A percentile compares a stretch with the other conserved stretches of the same genome.
phyloP scores from a whole-genome alignment of 2,797 vertebrate genomes.

The Cyprinella venusta region DNA sequence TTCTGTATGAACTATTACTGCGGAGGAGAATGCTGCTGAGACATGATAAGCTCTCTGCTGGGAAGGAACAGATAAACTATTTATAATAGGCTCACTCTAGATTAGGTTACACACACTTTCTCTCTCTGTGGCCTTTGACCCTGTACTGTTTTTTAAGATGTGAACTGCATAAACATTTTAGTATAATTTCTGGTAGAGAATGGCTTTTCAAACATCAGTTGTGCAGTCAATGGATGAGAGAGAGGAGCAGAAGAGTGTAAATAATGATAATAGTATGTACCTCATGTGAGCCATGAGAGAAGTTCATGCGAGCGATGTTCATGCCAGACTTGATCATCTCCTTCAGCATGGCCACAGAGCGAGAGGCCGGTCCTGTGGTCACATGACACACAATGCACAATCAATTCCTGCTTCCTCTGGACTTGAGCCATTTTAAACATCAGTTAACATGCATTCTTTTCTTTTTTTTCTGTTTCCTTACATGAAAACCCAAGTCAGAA shows the following conservation, averaged over 20 bases:
- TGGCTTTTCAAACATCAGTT: not conserved
- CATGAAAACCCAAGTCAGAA: not conserved
- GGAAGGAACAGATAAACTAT: slow-evolving; percentile 51
- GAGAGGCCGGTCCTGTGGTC: slow-evolving; percentile 89
- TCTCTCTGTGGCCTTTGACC: slow-evolving; percentile 30
- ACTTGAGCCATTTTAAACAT: not conserved
- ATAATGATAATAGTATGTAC: slow-evolving; percentile 69
- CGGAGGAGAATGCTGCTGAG: not conserved
- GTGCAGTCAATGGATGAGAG: not conserved
- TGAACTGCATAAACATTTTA: not conserved
- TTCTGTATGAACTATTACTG: not conserved
- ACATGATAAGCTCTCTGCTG: not conserved
- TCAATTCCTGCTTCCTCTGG: not conserved
- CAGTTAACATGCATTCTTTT: not conserved
- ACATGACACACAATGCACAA: not conserved
- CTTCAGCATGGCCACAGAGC: slow-evolving; percentile 90
- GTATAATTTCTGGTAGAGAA: not conserved
- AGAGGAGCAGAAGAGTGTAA: not conserved
- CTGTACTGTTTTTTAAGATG: not conserved
- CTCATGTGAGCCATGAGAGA: slow-evolving; percentile 96
- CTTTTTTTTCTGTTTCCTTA: not conserved
- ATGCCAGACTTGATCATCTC: slow-evolving; percentile 99
- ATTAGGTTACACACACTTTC: slow-evolving; percentile 14
- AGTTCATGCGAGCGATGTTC: slow-evolving; percentile 98
- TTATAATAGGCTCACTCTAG: slow-evolving; percentile 54